phyloP scores from a whole-genome alignment of 2,888 invertebrate species.

The Dynastes grantii region DNA sequence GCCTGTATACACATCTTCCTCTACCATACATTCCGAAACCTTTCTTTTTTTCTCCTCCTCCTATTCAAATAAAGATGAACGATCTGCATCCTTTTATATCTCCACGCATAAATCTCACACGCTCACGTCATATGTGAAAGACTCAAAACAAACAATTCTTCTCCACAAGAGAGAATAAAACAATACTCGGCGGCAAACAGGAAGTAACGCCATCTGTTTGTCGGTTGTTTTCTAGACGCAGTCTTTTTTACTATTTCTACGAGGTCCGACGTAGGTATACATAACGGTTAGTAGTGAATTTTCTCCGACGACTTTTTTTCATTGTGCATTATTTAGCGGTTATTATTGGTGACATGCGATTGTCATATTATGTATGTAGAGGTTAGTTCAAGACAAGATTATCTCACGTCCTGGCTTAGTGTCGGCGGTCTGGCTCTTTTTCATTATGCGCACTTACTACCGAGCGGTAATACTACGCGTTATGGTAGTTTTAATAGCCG shows the following conservation, averaged over 20 bases:
- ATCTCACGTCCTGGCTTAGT: background rate
- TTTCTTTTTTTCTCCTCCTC: background rate
- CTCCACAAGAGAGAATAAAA: slow-evolving; percentile 18
- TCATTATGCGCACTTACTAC: background rate
- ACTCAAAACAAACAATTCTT: slow-evolving; percentile 36
- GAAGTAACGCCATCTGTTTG: slow-evolving; percentile 34
- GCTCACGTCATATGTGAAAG: slow-evolving; percentile 19
- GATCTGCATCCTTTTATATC: slow-evolving; percentile 9
- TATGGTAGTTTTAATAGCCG: background rate
- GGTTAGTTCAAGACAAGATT: background rate
- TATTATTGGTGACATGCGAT: too few species aligned
- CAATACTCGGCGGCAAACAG: slow-evolving; percentile 20
- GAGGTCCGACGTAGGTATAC: background rate
- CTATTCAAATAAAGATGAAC: background rate
- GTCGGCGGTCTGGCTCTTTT: background rate
- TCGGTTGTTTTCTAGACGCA: background rate
- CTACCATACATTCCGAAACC: background rate
- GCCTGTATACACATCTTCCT: background rate
- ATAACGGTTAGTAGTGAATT: background rate
- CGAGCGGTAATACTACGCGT: too few species aligned
- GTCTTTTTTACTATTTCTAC: background rate
- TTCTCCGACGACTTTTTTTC: background rate
- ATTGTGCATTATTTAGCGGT: too few species aligned
- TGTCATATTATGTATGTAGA: background rate
- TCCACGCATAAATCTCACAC: slow-evolving; percentile 9